Base-by-base conservation (phyloP, 30 jellyfish, hydroid and myxozoan genomes). In the Aurelia sp. region DNA sequence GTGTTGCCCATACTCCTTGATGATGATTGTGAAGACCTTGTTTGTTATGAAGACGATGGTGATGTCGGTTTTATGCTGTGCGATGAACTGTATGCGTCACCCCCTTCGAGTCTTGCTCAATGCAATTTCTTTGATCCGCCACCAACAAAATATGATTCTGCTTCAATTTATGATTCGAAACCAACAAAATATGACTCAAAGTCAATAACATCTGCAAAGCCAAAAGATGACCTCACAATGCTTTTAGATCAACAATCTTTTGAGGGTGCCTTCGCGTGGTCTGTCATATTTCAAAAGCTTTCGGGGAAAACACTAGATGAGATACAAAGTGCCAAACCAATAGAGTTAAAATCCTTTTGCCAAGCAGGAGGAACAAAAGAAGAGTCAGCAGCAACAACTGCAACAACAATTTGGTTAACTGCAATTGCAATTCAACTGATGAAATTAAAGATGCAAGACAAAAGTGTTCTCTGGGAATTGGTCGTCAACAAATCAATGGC, bases 211-310 rank as follows among this genome's bases (percentile, higher is more conserved):
- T 7, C 0, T 59, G 24, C 69, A 5, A 59, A 13, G 5, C 2
- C 33, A 1, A 13, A 59, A 59, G 69, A 59, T 4, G 4, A 12
- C 13, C 69, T 59, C 33, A 18, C 69, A 12, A 2, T 12, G 3
- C 69, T 59, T 12, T n/a, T 59, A 21, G 69, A 59, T 59, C 69
- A 59, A 7, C 69, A 59, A 12, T n/a, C 69, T 12, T 59, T 59
- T 21, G 69, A 59, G 12, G 69, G 69, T 59, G 69, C 69, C 31
- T 59, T 59, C 13, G 24, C 31, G 6, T 59, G 69, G 69, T 59
- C 69, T 7, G 33, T 2, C 5, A 59, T 59, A 59, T 59, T 59
- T 59, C 13, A 59, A 8, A 59, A 59, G 16, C 24, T 59, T 3
- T 5, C 16, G 24, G 69, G 31, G 33, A 59, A 59, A 59, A 59